Conservation (phyloP, 2,888 invertebrate genomes). For the Drosophila putrida region DNA sequence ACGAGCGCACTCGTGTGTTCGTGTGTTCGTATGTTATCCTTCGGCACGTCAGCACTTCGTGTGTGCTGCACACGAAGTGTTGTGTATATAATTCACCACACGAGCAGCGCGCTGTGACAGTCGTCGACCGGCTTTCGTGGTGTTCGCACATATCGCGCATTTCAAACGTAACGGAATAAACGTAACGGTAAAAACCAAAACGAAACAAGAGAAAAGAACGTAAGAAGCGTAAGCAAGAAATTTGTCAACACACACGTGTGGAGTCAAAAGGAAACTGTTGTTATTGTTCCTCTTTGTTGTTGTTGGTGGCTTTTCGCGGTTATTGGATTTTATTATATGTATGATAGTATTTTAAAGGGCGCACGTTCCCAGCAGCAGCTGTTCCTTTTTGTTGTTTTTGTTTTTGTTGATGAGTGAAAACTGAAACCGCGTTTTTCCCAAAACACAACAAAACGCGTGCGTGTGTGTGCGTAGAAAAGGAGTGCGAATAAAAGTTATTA, state of each 20-base stretch:
- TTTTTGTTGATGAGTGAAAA: constrained; percentile 61
- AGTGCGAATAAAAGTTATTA: constrained; percentile 75
- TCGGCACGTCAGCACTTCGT: constrained; percentile 4
- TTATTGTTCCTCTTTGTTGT: constrained; percentile 10
- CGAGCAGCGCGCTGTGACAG: constrained; percentile 58
- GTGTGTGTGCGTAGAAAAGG: constrained; percentile 54
- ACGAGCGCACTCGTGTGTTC: background rate
- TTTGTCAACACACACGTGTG: constrained; percentile 68
- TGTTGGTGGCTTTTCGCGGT: constrained; percentile 29
- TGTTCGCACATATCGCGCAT: constrained; percentile 55
- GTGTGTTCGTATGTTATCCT: background rate
- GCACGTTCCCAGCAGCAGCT: constrained; percentile 26
- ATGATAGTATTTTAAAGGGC: constrained; percentile 31
- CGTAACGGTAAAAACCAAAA: constrained; percentile 2
- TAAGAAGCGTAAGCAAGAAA: constrained; percentile 43
- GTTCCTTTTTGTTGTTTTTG: constrained; percentile 36
- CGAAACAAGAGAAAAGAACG: constrained; percentile 10
- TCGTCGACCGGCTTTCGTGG: constrained; percentile 76
- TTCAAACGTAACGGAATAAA: background rate
- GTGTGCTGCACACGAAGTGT: constrained; percentile 30
- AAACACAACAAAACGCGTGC: constrained; percentile 29
- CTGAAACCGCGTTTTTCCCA: constrained; percentile 57
- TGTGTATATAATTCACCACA: constrained; percentile 66
- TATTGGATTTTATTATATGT: constrained; percentile 51
- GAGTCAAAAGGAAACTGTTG: constrained; percentile 28